Conservation (phyloP, 2,113 vertebrate species). For the Oryzias woworae region DNA sequence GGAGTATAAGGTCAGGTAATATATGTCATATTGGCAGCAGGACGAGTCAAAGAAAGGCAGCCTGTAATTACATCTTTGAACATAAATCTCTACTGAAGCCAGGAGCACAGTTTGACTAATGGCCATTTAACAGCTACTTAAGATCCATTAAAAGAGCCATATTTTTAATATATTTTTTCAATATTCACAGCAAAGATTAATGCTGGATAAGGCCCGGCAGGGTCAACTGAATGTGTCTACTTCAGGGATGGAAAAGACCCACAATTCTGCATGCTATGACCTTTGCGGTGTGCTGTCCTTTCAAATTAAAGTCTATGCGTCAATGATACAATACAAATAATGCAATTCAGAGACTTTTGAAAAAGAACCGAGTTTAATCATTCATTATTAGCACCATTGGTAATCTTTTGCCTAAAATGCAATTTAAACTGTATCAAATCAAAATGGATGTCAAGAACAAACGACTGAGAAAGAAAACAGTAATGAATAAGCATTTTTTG, state of each 20-base stretch:
- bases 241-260: constrained; percentile 5
- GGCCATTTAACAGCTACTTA: constrained; percentile 57
- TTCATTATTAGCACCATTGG: too few relatives aligned
- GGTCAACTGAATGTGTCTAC: constrained; percentile 19
- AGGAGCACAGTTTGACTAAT: constrained; percentile 57
- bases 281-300: too few relatives aligned
- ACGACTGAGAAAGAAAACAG: too few relatives aligned
- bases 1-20: constrained; percentile 75
- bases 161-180: too few relatives aligned
- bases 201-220: constrained; percentile 31
- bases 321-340: too few relatives aligned
- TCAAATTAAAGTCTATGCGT: too few relatives aligned
- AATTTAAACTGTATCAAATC: too few relatives aligned
- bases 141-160: constrained; percentile 49
- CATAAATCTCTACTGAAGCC: constrained; percentile 71
- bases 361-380: too few relatives aligned
- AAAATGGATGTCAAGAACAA: too few relatives aligned
- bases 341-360: too few relatives aligned
- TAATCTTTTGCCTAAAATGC: too few relatives aligned
- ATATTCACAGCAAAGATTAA: constrained; percentile 39
- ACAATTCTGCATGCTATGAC: not conserved
- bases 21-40: constrained; percentile 70
- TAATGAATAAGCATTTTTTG: too few relatives aligned
- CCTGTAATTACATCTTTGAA: constrained; percentile 74
- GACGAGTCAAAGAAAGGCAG: constrained; percentile 69